Percentiles rank a stretch among this genome's conserved stretches.
phyloP scores from a whole-genome alignment of 2,113 vertebrate genomes.

The Tetrao urogallus region DNA sequence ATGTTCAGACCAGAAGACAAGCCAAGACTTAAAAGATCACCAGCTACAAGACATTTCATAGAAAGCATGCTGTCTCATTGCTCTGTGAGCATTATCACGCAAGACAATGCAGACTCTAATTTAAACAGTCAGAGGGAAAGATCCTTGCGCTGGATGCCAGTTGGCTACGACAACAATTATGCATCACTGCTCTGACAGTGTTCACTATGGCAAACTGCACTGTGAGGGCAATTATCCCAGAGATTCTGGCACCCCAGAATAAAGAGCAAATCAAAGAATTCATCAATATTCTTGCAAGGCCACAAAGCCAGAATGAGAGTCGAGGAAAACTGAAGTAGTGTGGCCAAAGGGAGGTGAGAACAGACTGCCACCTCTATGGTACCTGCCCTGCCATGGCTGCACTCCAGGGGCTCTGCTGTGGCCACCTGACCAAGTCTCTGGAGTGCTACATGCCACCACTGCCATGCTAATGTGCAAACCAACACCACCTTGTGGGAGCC shows the following conservation, averaged over 20 bases:
- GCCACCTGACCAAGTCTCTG: not conserved
- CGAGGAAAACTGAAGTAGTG: not conserved
- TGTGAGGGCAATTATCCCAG: not conserved
- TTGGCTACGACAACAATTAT: slow-evolving; percentile 1
- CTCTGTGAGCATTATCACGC: slow-evolving; percentile 39
- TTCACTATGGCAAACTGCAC: not conserved
- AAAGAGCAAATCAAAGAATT: not conserved
- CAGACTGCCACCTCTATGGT: not conserved
- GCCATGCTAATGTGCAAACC: not conserved
- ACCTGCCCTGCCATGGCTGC: not conserved
- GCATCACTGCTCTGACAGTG: not conserved
- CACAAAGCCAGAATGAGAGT: not conserved
- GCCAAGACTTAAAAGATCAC: slow-evolving; percentile 68
- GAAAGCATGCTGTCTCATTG: slow-evolving; percentile 22
- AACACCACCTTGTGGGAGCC: not conserved
- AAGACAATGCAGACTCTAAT: slow-evolving; percentile 46
- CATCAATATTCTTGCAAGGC: not conserved
- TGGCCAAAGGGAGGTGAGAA: not conserved
- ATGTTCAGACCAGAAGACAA: slow-evolving; percentile 55
- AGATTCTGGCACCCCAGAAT: not conserved
- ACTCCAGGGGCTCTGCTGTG: not conserved
- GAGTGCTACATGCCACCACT: not conserved
- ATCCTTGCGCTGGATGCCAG: slow-evolving; percentile 42
- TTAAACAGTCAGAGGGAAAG: slow-evolving; percentile 57
- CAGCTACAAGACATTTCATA: slow-evolving; percentile 28